Conservation (phyloP, 2,113 vertebrate species). For the Hippolais icterina region DNA sequence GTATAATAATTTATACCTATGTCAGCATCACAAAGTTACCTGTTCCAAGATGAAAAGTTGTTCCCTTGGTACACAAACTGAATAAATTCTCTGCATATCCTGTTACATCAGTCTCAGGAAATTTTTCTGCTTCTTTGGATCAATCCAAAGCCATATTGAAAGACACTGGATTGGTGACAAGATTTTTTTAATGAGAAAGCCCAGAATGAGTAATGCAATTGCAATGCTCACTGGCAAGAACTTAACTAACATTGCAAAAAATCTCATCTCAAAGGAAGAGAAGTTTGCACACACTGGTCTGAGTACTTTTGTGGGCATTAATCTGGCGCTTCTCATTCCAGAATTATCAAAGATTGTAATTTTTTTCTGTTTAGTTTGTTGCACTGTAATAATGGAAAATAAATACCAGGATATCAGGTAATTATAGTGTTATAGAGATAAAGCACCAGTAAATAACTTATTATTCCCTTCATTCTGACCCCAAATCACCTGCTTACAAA, state of each 20-base stretch:
- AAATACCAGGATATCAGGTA: not conserved
- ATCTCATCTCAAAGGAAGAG: not conserved
- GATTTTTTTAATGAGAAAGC: not conserved
- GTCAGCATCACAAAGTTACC: not conserved
- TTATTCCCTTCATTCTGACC: not conserved
- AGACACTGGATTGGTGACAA: not conserved
- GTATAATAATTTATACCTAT: not conserved
- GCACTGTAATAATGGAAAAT: not conserved
- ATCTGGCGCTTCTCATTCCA: not conserved
- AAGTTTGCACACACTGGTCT: not conserved
- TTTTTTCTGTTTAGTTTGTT: not conserved
- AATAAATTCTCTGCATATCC: not conserved
- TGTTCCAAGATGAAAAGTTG: not conserved
- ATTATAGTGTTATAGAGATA: not conserved
- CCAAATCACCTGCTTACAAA: not conserved
- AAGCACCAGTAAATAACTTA: not conserved
- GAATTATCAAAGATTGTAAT: not conserved
- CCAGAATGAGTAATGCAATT: not conserved
- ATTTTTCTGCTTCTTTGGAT: not conserved
- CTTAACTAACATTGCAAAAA: not conserved
- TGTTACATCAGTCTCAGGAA: not conserved
- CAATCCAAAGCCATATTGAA: not conserved
- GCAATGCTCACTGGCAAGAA: not conserved
- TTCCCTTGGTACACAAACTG: not conserved
- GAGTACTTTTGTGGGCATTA: not conserved